Conservation (phyloP, 1,140 invertebrate genomes). For the Batillaria attramentaria region DNA sequence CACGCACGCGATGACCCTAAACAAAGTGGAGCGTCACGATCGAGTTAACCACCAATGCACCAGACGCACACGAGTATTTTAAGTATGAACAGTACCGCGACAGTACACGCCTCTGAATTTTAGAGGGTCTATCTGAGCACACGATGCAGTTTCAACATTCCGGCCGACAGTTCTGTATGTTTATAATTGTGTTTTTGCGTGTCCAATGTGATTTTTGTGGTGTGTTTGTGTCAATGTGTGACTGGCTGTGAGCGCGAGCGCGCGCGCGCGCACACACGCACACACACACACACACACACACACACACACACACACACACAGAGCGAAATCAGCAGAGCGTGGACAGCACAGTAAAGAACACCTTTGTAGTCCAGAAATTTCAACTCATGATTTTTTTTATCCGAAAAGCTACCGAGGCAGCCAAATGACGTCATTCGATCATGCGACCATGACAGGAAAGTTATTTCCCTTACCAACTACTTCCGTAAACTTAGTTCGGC, state of each 20-base stretch:
- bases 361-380: too few relatives aligned
- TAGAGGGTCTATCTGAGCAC: not conserved
- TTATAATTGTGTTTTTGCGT: too few relatives aligned
- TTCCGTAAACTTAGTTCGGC: constrained; percentile 28
- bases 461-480: constrained; percentile 27
- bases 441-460: not conserved
- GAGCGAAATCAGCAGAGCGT: not conserved
- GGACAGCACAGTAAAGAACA: too few relatives aligned
- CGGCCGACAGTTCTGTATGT: too few relatives aligned
- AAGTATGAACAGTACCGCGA: not conserved
- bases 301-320: too few relatives aligned
- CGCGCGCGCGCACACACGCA: too few relatives aligned
- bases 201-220: too few relatives aligned
- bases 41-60: not conserved
- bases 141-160: not conserved
- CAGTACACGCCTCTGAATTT: not conserved
- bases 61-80: not conserved
- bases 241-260: too few relatives aligned
- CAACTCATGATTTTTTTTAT: too few relatives aligned
- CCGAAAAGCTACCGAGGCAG: not conserved
- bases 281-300: too few relatives aligned
- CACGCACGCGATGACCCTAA: not conserved
- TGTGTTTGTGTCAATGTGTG: too few relatives aligned
- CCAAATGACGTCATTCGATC: constrained; percentile 19
- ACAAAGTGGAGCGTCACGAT: not conserved